Evolutionary conservation across 2,888 invertebrate species (phyloP), one percentile per base, ranked within the genome.

Genomic region (Rhaphigaster nebulosa): DNA sequence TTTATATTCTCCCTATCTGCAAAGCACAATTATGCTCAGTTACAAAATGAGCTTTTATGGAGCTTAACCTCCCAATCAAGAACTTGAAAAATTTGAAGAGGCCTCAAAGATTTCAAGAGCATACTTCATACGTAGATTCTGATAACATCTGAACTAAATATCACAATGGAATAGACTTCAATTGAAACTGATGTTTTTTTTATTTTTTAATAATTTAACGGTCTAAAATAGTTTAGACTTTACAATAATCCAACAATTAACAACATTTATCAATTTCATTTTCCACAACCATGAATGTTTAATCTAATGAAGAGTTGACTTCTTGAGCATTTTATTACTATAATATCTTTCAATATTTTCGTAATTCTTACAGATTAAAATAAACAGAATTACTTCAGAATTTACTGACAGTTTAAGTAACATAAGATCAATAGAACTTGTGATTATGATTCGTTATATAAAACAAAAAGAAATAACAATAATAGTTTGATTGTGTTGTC

Each of bases 241-340:
- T 54, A 29, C 13, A 65, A 88, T n/a, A 23, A 88, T 41, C n/a
- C 38, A 65, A 41, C 41, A 34, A 88, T 4, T 88, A 38, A 88
- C 38, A 80, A 56, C 60, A 88, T 41, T 88, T 41, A 88, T 38
- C 29, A 88, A 88, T 88, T 88, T 88, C 65, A 88, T 88, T 41
- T 38, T 87, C 89, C 89, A 89, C 89, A 89, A 89, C 89, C 89
- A 89, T 89, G 45, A 52, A 50, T n/a, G 89, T 50, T 70, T 76
- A 76, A 60, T 76, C n/a, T 56, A 89, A 89, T 76, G 56, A 88
- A 65, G 65, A 89, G 65, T 50, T 76, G 89, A 65, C 70, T 89
- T 76, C 70, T 89, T 89, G 89, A 89, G 89, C 89, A 89, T 89
- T 89, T 89, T 41, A 65, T 65, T 89, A n/a, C 50, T 29, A 29